Evolutionary conservation across 1,140 invertebrate genomes (phyloP).

Genomic region (Rhopalosiphum padi): DNA sequence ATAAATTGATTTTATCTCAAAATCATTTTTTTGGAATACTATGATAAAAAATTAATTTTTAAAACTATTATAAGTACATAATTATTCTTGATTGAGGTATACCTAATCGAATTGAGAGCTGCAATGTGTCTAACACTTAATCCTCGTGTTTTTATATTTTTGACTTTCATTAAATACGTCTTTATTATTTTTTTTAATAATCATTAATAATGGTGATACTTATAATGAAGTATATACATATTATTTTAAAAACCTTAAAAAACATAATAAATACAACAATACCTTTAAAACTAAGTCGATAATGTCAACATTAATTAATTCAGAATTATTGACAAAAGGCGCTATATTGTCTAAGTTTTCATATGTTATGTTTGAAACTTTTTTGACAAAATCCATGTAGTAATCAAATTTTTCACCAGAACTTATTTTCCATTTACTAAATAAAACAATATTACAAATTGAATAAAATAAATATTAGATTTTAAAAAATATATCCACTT

Average conservation of each 20-base stretch:
- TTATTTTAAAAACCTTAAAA: neutral
- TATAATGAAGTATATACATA: neutral
- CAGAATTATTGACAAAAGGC: constrained; percentile 64
- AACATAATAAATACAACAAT: neutral
- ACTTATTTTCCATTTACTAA: constrained; percentile 59
- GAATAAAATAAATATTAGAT: neutral
- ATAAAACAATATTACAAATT: neutral
- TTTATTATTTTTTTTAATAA: neutral
- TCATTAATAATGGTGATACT: neutral
- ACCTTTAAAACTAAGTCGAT: constrained; percentile 62
- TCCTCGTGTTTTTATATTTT: neutral
- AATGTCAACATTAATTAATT: constrained; percentile 65
- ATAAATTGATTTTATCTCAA: no score
- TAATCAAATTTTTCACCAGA: constrained; percentile 58
- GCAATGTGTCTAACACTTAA: neutral
- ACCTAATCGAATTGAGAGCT: neutral
- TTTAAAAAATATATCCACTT: neutral
- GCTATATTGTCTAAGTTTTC: constrained; percentile 64
- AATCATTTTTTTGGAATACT: no score
- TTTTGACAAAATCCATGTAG: constrained; percentile 65
- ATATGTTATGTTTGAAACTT: constrained; percentile 66
- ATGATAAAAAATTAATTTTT: no score
- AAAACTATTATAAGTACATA: no score
- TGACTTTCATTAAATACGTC: neutral
- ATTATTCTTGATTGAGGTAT: no score